phyloP scores from a whole-genome alignment of 2,888 invertebrate genomes.

The Saturnia pavonia region DNA sequence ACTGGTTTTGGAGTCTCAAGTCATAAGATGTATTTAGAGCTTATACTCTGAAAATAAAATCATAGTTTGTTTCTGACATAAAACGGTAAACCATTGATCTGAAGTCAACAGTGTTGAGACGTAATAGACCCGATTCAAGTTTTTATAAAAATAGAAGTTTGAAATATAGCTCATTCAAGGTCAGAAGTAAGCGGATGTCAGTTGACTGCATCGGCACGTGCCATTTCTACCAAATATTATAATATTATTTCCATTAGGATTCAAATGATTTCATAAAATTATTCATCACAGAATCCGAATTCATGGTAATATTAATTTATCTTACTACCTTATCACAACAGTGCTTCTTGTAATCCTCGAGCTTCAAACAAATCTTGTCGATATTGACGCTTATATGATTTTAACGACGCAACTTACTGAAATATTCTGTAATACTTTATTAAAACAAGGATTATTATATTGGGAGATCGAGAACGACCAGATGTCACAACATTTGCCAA shows the following conservation, averaged over 20 bases:
- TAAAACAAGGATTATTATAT: not conserved
- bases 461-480: not conserved
- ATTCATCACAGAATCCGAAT: not conserved
- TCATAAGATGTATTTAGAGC: too few species aligned
- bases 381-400: not conserved
- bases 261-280: not conserved
- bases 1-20: too few species aligned
- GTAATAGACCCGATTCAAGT: not conserved
- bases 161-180: not conserved
- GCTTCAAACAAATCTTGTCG: not conserved
- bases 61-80: not conserved
- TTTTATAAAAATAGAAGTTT: not conserved
- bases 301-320: not conserved
- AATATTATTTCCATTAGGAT: conserved; percentile 11
- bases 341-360: not conserved
- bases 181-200: conserved; percentile 10
- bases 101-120: not conserved
- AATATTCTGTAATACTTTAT: not conserved
- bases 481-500: not conserved
- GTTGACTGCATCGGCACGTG: not conserved
- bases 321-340: not conserved
- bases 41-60: not conserved
- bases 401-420: not conserved
- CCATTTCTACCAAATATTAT: not conserved
- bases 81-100: not conserved